Evolutionary conservation across 2,113 vertebrate genomes (phyloP).

Genomic region (Tyrannus savana): DNA sequence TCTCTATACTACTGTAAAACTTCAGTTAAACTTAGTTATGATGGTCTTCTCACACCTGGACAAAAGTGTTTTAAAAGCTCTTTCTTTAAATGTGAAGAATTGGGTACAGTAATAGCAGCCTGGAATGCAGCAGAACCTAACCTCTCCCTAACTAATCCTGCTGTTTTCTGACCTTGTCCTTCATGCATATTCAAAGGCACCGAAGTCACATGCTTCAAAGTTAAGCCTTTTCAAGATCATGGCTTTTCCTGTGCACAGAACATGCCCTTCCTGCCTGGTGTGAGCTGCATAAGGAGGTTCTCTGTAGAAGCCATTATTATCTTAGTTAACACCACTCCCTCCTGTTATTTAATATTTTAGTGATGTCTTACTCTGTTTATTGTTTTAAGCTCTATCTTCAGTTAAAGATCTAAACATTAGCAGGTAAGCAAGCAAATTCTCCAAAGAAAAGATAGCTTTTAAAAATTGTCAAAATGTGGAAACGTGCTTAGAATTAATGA

Average conservation of each 20-base stretch:
- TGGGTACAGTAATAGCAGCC: background rate
- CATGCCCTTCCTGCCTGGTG: background rate
- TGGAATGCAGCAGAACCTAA: slow-evolving; percentile 18
- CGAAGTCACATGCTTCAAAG: background rate
- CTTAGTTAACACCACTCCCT: background rate
- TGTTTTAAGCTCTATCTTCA: background rate
- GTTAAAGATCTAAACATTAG: background rate
- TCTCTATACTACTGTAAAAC: background rate
- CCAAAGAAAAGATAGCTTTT: background rate
- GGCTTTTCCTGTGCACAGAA: background rate
- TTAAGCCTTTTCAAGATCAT: slow-evolving; percentile 1
- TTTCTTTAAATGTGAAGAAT: background rate
- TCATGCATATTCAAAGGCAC: background rate
- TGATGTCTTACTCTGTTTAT: background rate
- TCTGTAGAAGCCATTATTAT: background rate
- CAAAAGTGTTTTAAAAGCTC: background rate
- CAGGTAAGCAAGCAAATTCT: background rate
- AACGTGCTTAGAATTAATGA: background rate
- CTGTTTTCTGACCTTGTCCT: slow-evolving; percentile 19
- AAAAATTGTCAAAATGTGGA: background rate
- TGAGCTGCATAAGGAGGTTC: background rate
- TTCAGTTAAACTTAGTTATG: background rate
- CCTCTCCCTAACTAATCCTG: slow-evolving; percentile 4
- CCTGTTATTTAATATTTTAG: background rate
- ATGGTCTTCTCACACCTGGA: background rate